phyloP scores from a whole-genome alignment of 2,797 vertebrate species.

The Liasis olivaceus region DNA sequence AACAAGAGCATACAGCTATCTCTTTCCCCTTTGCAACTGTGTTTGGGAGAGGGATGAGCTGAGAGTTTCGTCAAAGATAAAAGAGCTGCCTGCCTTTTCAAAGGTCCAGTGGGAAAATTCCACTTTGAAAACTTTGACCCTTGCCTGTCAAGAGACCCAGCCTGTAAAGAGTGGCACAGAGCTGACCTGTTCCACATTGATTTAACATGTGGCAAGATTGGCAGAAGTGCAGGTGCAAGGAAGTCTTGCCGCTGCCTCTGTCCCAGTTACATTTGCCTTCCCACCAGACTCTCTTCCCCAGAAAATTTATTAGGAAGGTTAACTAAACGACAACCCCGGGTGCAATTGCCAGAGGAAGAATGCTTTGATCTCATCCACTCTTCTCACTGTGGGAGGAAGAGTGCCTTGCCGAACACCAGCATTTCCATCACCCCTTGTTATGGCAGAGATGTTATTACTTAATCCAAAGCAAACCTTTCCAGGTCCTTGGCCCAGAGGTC shows the following conservation, averaged over 20 bases:
- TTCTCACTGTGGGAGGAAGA: constrained; percentile 55
- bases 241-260: constrained; percentile 15
- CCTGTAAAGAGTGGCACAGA: neutral
- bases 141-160: neutral
- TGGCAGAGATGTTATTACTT: constrained; percentile 44
- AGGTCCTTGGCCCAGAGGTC: neutral
- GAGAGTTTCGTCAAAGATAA: neutral
- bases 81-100: neutral
- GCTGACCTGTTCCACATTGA: constrained; percentile 47
- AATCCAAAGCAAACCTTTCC: constrained; percentile 60
- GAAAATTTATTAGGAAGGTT: constrained; percentile 84
- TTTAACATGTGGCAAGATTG: constrained; percentile 37
- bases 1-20: neutral
- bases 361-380: constrained; percentile 85
- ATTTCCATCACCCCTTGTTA: constrained; percentile 42
- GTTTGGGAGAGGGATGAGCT: constrained; percentile 5
- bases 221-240: constrained; percentile 81
- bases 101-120: constrained; percentile 21
- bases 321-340: constrained; percentile 77
- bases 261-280: neutral
- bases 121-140: constrained; percentile 8
- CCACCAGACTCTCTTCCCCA: constrained; percentile 60
- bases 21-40: neutral
- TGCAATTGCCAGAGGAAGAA: constrained; percentile 77
- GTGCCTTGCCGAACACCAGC: constrained; percentile 65